Evolutionary conservation across 2,888 invertebrate species (phyloP).

Genomic region (Eristalinus aeneus): DNA sequence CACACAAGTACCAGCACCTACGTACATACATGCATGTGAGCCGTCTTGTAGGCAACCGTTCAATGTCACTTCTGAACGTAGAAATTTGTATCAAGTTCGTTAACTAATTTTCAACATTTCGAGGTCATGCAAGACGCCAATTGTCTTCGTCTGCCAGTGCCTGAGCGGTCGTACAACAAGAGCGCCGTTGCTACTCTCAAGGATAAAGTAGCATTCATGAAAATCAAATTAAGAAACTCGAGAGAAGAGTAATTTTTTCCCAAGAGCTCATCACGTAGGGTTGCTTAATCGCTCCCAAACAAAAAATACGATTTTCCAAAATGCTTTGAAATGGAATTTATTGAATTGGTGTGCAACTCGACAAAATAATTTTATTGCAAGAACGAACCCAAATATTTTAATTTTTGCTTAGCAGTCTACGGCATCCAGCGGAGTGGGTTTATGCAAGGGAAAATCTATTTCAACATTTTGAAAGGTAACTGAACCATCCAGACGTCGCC

Average conservation of each 20-base stretch:
- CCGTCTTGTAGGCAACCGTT: background rate
- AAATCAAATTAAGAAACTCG: conserved; percentile 43
- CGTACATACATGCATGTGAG: background rate
- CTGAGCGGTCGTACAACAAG: background rate
- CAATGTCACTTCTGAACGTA: background rate
- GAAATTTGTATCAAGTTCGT: conserved; percentile 14
- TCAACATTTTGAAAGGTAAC: background rate
- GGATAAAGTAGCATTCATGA: conserved; percentile 32
- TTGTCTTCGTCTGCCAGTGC: background rate
- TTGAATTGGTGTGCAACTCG: background rate
- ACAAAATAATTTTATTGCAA: background rate
- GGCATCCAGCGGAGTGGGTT: background rate
- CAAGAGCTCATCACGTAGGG: conserved; percentile 25
- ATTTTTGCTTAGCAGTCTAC: background rate
- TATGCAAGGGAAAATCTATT: background rate
- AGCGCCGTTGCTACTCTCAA: conserved; percentile 23
- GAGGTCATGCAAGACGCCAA: conserved; percentile 18
- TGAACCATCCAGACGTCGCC: background rate
- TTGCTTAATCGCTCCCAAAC: conserved; percentile 15
- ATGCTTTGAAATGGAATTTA: background rate
- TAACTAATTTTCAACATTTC: conserved; percentile 22
- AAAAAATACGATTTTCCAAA: background rate
- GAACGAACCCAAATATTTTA: background rate
- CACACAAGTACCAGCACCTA: background rate
- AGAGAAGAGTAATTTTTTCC: conserved; percentile 1